Percentiles rank a stretch among this genome's conserved stretches.
Conservation (phyloP, 2,113 vertebrate species). For the Colaptes auratus region DNA sequence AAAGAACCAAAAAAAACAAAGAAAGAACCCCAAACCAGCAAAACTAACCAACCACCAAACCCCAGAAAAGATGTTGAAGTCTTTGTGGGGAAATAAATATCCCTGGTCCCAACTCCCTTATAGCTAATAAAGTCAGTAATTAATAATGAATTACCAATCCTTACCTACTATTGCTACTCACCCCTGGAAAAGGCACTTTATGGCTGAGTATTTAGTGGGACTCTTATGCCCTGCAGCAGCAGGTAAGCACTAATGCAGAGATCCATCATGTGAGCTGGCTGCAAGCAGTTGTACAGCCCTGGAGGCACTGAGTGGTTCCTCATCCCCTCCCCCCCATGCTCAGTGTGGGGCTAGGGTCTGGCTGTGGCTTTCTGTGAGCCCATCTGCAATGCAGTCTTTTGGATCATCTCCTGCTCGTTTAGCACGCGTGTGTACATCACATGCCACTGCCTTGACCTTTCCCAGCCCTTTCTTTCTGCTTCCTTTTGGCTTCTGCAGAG, state of each 20-base stretch:
- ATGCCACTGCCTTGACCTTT: neutral
- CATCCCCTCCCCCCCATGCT: neutral
- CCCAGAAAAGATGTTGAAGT: neutral
- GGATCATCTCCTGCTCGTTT: neutral
- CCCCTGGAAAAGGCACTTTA: slow-evolving; percentile 31
- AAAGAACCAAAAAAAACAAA: neutral
- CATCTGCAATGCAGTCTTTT: slow-evolving; percentile 51
- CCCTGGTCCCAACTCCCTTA: neutral
- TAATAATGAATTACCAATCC: slow-evolving; percentile 56
- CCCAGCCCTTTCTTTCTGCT: neutral
- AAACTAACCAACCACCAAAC: too few species aligned
- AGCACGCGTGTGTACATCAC: neutral
- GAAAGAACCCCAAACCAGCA: too few species aligned
- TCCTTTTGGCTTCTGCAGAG: neutral
- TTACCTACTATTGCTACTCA: neutral
- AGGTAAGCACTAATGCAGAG: slow-evolving; percentile 14
- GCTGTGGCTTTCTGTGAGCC: neutral
- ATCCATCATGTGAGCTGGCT: slow-evolving; percentile 10
- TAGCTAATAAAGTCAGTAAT: slow-evolving; percentile 45
- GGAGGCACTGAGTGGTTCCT: neutral
- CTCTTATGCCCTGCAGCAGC: slow-evolving; percentile 24
- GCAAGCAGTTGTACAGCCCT: neutral
- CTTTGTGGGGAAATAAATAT: slow-evolving; percentile 40
- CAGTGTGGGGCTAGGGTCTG: neutral
- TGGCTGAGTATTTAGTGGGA: neutral